Evolutionary conservation across 2,888 invertebrate genomes (phyloP).

Genomic region (Machimus rusticus): DNA sequence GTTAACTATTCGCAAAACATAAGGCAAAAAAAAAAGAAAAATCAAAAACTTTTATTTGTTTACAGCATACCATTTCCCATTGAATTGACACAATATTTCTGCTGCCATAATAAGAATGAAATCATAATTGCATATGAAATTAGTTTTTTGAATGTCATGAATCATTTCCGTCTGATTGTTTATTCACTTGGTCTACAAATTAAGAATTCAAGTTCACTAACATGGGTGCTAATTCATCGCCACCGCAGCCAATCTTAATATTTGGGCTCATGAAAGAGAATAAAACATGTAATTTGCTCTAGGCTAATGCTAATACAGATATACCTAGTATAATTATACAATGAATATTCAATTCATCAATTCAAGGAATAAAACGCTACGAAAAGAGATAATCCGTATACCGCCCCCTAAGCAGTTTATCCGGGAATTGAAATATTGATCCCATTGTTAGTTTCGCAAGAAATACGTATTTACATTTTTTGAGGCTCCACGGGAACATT

Average conservation of each 20-base stretch:
- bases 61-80: neutral
- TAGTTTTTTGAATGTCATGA: neutral
- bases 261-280: neutral
- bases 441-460: neutral
- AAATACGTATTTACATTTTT: neutral
- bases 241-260: neutral
- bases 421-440: neutral
- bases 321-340: neutral
- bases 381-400: neutral
- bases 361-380: neutral
- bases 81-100: neutral
- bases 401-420: neutral
- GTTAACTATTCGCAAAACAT: too few species aligned
- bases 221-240: neutral
- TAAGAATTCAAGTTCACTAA: neutral
- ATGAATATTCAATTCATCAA: neutral
- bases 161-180: neutral
- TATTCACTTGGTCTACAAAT: neutral
- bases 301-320: neutral
- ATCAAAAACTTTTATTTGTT: neutral
- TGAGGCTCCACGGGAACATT: neutral
- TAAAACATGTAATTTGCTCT: too few species aligned
- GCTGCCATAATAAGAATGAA: neutral
- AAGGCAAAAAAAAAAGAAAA: too few species aligned
- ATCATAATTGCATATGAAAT: neutral